Conservation (phyloP, 2,113 vertebrate species). For the Cnemophilus loriae region DNA sequence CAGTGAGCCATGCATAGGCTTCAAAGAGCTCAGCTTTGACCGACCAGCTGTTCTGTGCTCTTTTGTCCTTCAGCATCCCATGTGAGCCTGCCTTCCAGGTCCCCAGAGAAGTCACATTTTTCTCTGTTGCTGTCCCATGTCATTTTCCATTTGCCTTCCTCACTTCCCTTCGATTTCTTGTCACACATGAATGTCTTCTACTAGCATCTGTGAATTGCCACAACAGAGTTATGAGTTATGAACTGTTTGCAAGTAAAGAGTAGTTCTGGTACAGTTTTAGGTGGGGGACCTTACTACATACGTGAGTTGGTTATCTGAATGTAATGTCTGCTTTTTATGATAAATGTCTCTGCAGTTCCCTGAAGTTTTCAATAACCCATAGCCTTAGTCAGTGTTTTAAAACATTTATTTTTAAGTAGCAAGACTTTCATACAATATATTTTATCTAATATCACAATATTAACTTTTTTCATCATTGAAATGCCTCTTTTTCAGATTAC, state of each 20-base stretch:
- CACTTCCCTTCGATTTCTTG: not conserved
- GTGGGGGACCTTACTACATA: not conserved
- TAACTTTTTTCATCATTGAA: not conserved
- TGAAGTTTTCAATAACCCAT: not conserved
- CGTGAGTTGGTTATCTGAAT: not conserved
- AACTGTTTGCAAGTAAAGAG: not conserved
- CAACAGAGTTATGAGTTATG: not conserved
- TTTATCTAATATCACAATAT: not conserved
- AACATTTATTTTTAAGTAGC: not conserved
- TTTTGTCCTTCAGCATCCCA: not conserved
- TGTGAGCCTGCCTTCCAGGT: not conserved
- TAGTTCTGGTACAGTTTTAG: not conserved
- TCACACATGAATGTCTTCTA: not conserved
- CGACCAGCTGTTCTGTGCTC: not conserved
- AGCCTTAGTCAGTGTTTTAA: not conserved
- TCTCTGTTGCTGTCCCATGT: not conserved
- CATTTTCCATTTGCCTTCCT: not conserved
- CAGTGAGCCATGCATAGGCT: not conserved
- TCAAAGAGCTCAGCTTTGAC: not conserved
- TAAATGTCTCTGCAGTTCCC: not conserved
- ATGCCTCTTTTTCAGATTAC: conserved; percentile 79
- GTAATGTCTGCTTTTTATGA: not conserved
- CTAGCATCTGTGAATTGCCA: not conserved
- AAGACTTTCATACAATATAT: not conserved
- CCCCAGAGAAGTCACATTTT: not conserved